Evolutionary conservation across 2,888 invertebrate species (phyloP), one percentile per base, ranked within the genome.

Genomic region (Enchytraeus crypticus): DNA sequence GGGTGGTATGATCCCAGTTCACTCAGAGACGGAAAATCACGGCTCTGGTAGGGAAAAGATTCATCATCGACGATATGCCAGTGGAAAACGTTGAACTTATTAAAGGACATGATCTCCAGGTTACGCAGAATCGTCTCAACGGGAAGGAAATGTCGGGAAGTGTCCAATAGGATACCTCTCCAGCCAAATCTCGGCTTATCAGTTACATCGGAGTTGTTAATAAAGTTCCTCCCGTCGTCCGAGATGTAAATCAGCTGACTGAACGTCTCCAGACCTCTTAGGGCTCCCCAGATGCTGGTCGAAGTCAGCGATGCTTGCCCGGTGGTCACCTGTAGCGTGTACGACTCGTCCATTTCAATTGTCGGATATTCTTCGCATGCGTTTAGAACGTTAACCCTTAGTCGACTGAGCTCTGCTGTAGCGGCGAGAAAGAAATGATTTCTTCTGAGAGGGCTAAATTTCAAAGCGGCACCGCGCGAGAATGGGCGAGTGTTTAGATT

Each of bases 1-100:
- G 74, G 74, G 61, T 77, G 72, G 64, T 71, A 78, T 0, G 79
- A 76, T 5, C 78, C 79, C 74, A 78, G 57, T 18, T 11, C 38
- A 38, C 38, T 11, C 38, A 38, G 11, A 87, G 0, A 95, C 95
- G 81, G 81, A 62, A 74, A 80, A 26, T 73, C 74, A 45, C 75
- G 72, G 67, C 81, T 81, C 59, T 79, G 74, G 72, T 90, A 87
- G 0, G 96, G 95, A 76, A 95, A 96, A 70, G 93, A 92, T 67
- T 93, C 92, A 21, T 89, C 88, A 79, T 96, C 96, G 2, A 80
- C 80, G 18, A 81, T 76, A 64, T 81, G 81, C 93, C 93, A 95
- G 74, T 96, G 95, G 81, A 96, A 88, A 0, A 89, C 88, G 76
- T 95, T 96, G 71, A 95, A 75, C 77, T 95, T 96, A 32, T 89